Evolutionary conservation across 2,888 invertebrate genomes (phyloP).

Genomic region (Rotaria magnacalcarata): DNA sequence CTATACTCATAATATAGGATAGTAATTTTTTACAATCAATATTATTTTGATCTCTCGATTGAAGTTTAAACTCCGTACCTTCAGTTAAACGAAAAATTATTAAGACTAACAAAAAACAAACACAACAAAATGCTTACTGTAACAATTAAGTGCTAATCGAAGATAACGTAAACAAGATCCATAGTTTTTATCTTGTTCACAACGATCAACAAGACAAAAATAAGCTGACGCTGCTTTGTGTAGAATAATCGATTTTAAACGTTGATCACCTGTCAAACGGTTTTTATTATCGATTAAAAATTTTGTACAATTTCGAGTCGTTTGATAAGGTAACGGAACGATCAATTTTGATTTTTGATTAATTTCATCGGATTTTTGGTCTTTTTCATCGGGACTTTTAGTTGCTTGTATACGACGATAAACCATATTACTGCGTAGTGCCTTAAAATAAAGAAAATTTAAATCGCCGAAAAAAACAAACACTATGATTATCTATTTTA

Average conservation of each 20-base stretch:
- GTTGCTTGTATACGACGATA: neutral
- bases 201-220: constrained; percentile 72
- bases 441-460: neutral
- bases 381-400: neutral
- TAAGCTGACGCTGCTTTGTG: constrained; percentile 80
- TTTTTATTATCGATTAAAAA: constrained; percentile 17
- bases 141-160: constrained; percentile 53
- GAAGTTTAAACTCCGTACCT: constrained; percentile 48
- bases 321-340: constrained; percentile 47
- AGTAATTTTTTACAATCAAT: constrained; percentile 64
- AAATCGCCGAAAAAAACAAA: too few relatives aligned
- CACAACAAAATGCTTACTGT: constrained; percentile 50
- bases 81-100: constrained; percentile 44
- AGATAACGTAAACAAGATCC: constrained; percentile 60
- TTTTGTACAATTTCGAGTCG: neutral
- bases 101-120: neutral
- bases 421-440: neutral
- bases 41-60: neutral
- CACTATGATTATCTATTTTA: too few relatives aligned
- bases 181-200: constrained; percentile 65
- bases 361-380: neutral
- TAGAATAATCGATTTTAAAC: constrained; percentile 69
- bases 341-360: constrained; percentile 38
- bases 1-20: constrained; percentile 71
- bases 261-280: constrained; percentile 75